Evolutionary conservation across 2,797 vertebrate species (phyloP).

Genomic region (Myotis vivesi): DNA sequence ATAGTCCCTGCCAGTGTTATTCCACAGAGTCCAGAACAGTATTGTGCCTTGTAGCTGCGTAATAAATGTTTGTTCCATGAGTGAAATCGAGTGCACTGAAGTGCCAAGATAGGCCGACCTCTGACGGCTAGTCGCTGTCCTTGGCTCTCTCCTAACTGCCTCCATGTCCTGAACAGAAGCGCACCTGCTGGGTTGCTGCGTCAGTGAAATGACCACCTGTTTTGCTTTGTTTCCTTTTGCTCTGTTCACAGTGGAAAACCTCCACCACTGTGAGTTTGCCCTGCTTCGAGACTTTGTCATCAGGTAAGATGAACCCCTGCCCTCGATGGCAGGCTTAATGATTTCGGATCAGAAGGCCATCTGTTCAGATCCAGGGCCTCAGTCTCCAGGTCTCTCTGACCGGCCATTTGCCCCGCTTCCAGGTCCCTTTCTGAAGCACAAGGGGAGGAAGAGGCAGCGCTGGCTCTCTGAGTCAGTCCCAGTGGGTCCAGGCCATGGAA

Average conservation of each 20-base stretch:
- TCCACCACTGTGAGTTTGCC: constrained; percentile 97
- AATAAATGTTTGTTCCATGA: background rate
- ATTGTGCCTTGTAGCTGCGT: background rate
- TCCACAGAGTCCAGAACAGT: background rate
- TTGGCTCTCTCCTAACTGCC: background rate
- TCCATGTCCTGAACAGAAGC: rapidly evolving
- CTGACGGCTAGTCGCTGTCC: background rate
- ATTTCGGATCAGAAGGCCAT: background rate
- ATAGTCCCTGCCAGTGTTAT: background rate
- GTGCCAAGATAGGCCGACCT: background rate
- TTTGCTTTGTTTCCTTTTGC: constrained; percentile 27
- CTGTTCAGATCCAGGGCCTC: background rate
- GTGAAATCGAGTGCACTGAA: background rate
- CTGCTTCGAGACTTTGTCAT: constrained; percentile 97
- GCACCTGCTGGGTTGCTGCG: background rate
- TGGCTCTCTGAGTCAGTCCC: background rate
- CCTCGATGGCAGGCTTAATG: background rate
- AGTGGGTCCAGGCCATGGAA: background rate
- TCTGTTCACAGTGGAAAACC: constrained; percentile 93
- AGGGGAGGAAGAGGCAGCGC: background rate
- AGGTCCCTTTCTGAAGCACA: background rate
- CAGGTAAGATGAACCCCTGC: constrained; percentile 86
- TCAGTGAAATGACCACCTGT: background rate
- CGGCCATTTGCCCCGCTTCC: background rate
- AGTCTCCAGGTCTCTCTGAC: background rate